These are phyloP conservation scores for Drosophila pandora DNA, from an alignment of 1,140 invertebrate species.

Conservation along the genomic window DNA sequence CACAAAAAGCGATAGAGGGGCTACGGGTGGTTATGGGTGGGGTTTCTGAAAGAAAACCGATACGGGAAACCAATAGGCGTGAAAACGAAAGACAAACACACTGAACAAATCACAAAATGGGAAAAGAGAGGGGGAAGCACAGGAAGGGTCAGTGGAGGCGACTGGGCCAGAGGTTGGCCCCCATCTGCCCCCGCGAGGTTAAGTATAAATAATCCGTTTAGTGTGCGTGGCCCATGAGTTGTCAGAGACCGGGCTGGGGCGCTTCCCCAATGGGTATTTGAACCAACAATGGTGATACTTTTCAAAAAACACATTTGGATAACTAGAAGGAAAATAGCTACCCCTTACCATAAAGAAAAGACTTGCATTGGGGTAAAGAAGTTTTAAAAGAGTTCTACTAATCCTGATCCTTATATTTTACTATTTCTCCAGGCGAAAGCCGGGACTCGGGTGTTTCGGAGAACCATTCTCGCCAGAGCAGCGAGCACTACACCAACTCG, in stretches of 20 bases:
- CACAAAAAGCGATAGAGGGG: too few species aligned
- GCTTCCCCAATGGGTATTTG: constrained; percentile 8
- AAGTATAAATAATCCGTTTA: constrained; percentile 81
- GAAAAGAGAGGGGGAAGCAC: not conserved
- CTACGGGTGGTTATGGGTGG: not conserved
- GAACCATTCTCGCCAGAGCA: constrained; percentile 91
- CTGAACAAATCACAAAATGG: constrained; percentile 26
- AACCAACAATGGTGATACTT: constrained; percentile 2
- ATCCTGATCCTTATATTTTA: not conserved
- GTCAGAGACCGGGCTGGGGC: not conserved
- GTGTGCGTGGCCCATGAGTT: constrained; percentile 40
- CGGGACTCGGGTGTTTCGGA: constrained; percentile 90
- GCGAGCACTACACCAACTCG: constrained; percentile 85
- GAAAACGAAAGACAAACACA: constrained; percentile 46
- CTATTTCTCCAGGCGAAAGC: constrained; percentile 84
- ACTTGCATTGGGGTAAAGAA: too few species aligned
- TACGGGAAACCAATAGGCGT: constrained; percentile 42
- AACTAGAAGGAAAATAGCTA: too few species aligned
- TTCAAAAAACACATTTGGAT: not conserved
- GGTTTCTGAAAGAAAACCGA: constrained; percentile 17
- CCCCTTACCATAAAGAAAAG: too few species aligned
- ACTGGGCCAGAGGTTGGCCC: constrained; percentile 14
- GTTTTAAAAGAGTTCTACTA: not conserved
- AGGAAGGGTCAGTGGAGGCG: constrained; percentile 1
- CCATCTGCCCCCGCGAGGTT: constrained; percentile 50